Percentiles rank a stretch among this genome's conserved stretches.
Conservation (phyloP, 2,888 invertebrate species). For the Rhopalosiphum nymphaeae region DNA sequence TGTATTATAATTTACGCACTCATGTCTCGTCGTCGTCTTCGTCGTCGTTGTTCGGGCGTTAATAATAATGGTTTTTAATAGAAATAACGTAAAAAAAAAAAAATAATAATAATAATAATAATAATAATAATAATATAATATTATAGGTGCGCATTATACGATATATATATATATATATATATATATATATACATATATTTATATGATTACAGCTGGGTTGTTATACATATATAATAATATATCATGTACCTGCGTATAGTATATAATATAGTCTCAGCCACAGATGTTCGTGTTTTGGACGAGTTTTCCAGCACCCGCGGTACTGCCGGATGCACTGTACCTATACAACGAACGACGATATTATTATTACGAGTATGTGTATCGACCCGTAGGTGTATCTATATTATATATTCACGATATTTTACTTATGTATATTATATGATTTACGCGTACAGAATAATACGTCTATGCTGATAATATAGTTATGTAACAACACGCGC, state of each 20-base stretch:
- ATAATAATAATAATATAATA: neutral
- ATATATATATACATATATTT: neutral
- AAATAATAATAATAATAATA: neutral
- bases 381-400: neutral
- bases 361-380: neutral
- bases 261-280: neutral
- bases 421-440: neutral
- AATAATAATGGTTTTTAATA: constrained; percentile 25
- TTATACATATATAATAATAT: neutral
- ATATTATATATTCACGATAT: neutral
- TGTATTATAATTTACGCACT: neutral
- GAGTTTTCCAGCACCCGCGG: constrained; percentile 6
- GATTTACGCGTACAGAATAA: neutral
- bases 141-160: neutral
- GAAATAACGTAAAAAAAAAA: neutral
- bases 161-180: neutral
- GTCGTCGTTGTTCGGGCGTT: neutral
- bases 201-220: neutral
- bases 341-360: neutral
- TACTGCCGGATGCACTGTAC: neutral
- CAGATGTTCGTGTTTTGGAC: constrained; percentile 45
- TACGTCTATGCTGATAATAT: neutral
- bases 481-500: neutral
- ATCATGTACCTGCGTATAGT: neutral
- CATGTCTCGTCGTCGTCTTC: neutral